A percentile compares a stretch with the other conserved stretches of the same genome.
phyloP scores from a whole-genome alignment of 2,888 invertebrate species.

The Tipula unca region DNA sequence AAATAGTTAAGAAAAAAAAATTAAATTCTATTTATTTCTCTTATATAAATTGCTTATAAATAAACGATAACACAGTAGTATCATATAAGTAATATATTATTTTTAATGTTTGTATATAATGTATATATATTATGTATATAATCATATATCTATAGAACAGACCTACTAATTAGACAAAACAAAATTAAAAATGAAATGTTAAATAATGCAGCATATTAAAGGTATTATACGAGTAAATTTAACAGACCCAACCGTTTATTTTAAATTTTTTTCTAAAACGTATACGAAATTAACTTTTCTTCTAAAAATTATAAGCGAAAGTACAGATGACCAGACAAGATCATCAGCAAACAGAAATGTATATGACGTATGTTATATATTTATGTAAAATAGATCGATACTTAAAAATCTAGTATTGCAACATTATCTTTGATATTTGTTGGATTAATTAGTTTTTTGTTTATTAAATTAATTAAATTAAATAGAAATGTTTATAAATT shows the following conservation, averaged over 20 bases:
- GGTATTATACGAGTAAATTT: neutral
- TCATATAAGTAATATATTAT: neutral
- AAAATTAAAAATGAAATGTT: too few species aligned
- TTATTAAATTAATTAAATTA: neutral
- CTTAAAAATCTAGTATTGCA: slow-evolving; percentile 14
- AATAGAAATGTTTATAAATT: too few species aligned
- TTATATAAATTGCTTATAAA: slow-evolving; percentile 9
- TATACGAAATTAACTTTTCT: neutral
- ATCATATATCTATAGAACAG: neutral
- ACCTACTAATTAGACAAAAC: neutral
- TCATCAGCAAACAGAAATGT: neutral
- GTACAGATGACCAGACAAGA: neutral
- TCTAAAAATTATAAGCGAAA: neutral
- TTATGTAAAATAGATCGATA: neutral
- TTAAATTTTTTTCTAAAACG: neutral
- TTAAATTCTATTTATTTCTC: neutral
- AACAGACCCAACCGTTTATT: neutral
- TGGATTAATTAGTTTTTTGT: neutral
- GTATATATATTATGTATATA: neutral
- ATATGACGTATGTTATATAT: neutral
- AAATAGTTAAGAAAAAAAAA: neutral
- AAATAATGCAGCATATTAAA: neutral
- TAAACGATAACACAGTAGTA: neutral
- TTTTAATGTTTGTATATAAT: neutral
- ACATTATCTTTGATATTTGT: slow-evolving; percentile 18